Percentiles rank a stretch among this genome's conserved stretches.
Conservation (phyloP, 2,888 invertebrate species). For the Zygogramma bicolorata region DNA sequence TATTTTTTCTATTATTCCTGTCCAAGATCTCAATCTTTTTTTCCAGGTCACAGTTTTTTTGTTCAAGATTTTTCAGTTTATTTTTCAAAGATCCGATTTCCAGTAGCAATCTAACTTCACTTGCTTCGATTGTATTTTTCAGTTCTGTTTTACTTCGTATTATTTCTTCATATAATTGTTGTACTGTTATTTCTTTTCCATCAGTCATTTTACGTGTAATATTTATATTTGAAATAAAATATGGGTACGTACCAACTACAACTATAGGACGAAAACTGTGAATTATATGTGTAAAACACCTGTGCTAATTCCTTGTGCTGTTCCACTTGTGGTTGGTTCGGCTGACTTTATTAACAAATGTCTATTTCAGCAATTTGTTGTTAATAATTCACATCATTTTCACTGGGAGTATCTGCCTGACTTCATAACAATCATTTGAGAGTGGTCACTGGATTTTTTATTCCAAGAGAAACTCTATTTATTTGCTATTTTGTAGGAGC, state of each 20-base stretch:
- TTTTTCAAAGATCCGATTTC: conserved; percentile 1
- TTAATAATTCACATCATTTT: conserved; percentile 2
- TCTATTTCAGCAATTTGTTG: background rate
- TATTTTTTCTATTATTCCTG: background rate
- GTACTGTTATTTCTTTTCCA: conserved; percentile 8
- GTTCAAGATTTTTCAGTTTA: background rate
- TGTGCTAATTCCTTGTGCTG: conserved; percentile 8
- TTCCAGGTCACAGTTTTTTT: conserved; percentile 1
- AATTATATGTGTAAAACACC: conserved; percentile 5
- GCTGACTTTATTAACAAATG: conserved; percentile 8
- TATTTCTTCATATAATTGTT: background rate
- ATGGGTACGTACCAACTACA: conserved; percentile 9
- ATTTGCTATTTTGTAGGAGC: too few relatives aligned
- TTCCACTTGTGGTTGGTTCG: conserved; percentile 2
- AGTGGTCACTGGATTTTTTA: conserved; percentile 6
- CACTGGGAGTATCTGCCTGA: conserved; percentile 5
- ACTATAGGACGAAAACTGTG: conserved; percentile 2
- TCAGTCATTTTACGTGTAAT: conserved; percentile 6
- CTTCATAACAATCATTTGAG: conserved; percentile 7
- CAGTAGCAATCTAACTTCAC: background rate
- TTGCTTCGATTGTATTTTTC: conserved; percentile 14
- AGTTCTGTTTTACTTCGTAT: conserved; percentile 2
- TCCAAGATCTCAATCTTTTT: background rate
- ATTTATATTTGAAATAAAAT: background rate
- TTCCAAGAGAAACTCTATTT: too few relatives aligned